Percentiles rank a stretch among this genome's conserved stretches.
Conservation (phyloP, 1,140 invertebrate genomes). For the Cotesia glomerata region DNA sequence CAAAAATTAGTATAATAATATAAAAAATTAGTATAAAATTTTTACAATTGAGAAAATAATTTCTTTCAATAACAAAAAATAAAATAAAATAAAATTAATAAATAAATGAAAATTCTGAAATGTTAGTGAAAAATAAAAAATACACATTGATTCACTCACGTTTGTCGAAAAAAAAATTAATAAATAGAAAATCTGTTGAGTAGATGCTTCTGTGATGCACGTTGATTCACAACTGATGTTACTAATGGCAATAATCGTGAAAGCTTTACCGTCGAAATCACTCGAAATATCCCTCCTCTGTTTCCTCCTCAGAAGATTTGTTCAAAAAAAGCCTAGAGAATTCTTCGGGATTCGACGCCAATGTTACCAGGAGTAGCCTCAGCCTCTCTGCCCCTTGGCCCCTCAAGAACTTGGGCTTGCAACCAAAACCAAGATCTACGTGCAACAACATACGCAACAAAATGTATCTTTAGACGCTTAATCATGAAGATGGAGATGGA, state of each 20-base stretch:
- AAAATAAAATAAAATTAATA: too few species aligned
- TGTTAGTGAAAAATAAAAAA: slow-evolving; percentile 23
- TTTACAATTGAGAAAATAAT: too few species aligned
- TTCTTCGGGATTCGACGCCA: slow-evolving; percentile 37
- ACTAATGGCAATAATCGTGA: slow-evolving; percentile 49
- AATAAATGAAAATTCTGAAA: too few species aligned
- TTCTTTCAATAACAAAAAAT: too few species aligned
- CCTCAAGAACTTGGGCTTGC: not conserved
- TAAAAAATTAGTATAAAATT: too few species aligned
- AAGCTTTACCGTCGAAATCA: slow-evolving; percentile 43
- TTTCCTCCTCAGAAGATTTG: slow-evolving; percentile 40
- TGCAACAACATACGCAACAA: too few species aligned
- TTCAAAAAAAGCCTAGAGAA: slow-evolving; percentile 44
- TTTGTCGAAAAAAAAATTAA: slow-evolving; percentile 28
- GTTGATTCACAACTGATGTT: slow-evolving; percentile 56
- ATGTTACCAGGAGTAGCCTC: slow-evolving; percentile 16
- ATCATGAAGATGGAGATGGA: too few species aligned
- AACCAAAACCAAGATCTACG: too few species aligned
- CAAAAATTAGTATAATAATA: too few species aligned
- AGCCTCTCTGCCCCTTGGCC: not conserved
- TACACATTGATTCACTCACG: slow-evolving; percentile 47
- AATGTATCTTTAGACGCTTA: too few species aligned
- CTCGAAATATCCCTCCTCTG: slow-evolving; percentile 49
- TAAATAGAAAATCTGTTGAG: slow-evolving; percentile 33
- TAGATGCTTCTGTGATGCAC: slow-evolving; percentile 53